Percentiles rank a stretch among this genome's conserved stretches.
phyloP scores from a whole-genome alignment of 1,140 invertebrate species.

The Philopotamus ludificatus region DNA sequence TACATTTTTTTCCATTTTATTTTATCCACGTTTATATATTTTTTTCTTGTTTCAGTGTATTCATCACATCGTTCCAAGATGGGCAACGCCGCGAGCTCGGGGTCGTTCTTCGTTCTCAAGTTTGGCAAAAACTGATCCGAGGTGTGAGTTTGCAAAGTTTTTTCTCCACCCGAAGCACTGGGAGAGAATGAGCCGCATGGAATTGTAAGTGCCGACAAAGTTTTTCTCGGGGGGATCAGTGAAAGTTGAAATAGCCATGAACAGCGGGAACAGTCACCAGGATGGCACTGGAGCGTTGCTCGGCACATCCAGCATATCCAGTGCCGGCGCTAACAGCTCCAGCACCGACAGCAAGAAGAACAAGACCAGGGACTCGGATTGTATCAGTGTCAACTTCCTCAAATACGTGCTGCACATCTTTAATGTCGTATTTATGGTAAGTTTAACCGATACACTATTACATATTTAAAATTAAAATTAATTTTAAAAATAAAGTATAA shows the following conservation, averaged over 20 bases:
- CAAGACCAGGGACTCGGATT: constrained; percentile 66
- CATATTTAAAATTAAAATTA: too few species aligned
- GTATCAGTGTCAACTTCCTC: constrained; percentile 74
- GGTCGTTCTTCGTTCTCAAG: background rate
- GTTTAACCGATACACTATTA: too few species aligned
- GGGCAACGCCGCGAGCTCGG: background rate
- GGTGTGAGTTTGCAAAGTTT: background rate
- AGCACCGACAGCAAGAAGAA: constrained; percentile 30
- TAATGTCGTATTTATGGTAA: constrained; percentile 77
- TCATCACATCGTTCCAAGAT: too few species aligned
- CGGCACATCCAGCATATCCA: constrained; percentile 34
- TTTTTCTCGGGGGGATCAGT: background rate
- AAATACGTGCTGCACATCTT: constrained; percentile 78
- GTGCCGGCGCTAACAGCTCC: constrained; percentile 33
- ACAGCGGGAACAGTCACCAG: constrained; percentile 30
- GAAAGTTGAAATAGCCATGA: constrained; percentile 20
- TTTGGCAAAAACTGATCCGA: background rate
- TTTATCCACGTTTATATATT: too few species aligned
- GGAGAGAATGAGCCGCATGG: background rate
- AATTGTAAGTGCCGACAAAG: background rate
- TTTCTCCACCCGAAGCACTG: background rate
- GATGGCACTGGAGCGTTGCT: constrained; percentile 38
- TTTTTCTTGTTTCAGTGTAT: too few species aligned
- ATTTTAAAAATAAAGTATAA: too few species aligned
- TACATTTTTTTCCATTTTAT: too few species aligned